Evolutionary conservation across 2,888 invertebrate species (phyloP).

Genomic region (Cryptus armator): DNA sequence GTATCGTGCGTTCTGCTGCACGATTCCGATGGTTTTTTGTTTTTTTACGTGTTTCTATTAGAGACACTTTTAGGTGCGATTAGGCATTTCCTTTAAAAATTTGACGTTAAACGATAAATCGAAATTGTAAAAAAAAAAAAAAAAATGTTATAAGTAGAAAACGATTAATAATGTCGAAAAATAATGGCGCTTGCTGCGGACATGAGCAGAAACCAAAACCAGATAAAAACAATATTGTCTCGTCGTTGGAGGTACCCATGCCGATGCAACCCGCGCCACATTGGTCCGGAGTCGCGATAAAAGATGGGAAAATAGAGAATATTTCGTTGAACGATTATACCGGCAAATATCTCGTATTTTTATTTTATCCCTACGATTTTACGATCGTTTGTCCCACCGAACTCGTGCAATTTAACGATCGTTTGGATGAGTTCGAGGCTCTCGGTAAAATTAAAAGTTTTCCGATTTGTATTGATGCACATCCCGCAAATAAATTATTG

Average conservation of each 20-base stretch:
- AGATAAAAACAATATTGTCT: background rate
- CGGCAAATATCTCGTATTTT: slow-evolving; percentile 74
- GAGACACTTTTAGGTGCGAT: no score
- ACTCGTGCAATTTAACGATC: slow-evolving; percentile 77
- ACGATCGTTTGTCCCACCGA: slow-evolving; percentile 76
- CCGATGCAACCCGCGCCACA: slow-evolving; percentile 71
- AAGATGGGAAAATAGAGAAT: slow-evolving; percentile 68
- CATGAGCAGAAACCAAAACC: slow-evolving; percentile 30
- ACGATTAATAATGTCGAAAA: slow-evolving; percentile 33
- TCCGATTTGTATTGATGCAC: background rate
- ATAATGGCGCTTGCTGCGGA: slow-evolving; percentile 50
- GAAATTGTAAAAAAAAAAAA: background rate
- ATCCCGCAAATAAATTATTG: background rate
- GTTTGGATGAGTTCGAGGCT: slow-evolving; percentile 73
- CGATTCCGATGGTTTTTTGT: no score
- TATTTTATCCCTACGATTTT: slow-evolving; percentile 78
- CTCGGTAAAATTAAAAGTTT: slow-evolving; percentile 64
- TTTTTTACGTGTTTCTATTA: no score
- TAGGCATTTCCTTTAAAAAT: no score
- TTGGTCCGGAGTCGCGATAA: slow-evolving; percentile 75
- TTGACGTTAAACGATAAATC: background rate
- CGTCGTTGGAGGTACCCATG: background rate
- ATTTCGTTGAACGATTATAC: slow-evolving; percentile 72
- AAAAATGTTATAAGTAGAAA: background rate
- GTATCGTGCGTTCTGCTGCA: no score